Base-by-base conservation (phyloP, 2,113 vertebrate species). In the Bubo scandiacus region DNA sequence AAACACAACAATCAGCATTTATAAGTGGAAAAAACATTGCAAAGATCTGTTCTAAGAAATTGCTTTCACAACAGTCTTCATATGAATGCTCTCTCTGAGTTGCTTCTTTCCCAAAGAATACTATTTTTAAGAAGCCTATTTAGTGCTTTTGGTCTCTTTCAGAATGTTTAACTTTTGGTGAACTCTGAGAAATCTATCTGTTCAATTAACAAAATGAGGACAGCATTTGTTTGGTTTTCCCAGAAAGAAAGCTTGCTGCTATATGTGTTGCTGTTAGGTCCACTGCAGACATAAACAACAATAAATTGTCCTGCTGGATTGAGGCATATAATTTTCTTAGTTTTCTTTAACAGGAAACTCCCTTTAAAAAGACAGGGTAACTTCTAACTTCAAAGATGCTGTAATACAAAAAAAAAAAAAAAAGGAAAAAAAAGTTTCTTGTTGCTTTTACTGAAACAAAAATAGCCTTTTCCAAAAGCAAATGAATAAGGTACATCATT, bases 301-400 rank as follows among this genome's bases (percentile, higher is more conserved):
- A 98, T 97, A 97, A 97, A 97, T 97, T 91, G 95, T 92, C 67
- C 71, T 92, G 66, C 59, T 94, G 87, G 83, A 84, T 45, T 86
- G 80, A 98, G 85, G 90, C 94, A 95, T 98, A 91, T 98, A 98
- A 98, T 98, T 98, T 98, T 95, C 96, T 96, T 97, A 95, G n/a
- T 67, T 94, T 98, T 96, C 82, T 96, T 94, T 73, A 97, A 93
- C 84, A 85, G 92, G 94, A 96, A 94, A 98, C 97, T 98, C 97
- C 97, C 97, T 97, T 90, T 96, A 94, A 96, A 98, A 97, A 96
- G 96, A 97, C 94, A 96, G 61, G 70, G 94, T 95, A 97, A 83
- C 71, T 92, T 94, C 87, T 96, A 95, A 97, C 96, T 97, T 97
- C 94, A 97, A 97, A 97, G 73, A 92, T 79, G 59, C 49, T 96